Conservation (phyloP, 1,140 invertebrate genomes). For the Hyles euphorbiae region DNA sequence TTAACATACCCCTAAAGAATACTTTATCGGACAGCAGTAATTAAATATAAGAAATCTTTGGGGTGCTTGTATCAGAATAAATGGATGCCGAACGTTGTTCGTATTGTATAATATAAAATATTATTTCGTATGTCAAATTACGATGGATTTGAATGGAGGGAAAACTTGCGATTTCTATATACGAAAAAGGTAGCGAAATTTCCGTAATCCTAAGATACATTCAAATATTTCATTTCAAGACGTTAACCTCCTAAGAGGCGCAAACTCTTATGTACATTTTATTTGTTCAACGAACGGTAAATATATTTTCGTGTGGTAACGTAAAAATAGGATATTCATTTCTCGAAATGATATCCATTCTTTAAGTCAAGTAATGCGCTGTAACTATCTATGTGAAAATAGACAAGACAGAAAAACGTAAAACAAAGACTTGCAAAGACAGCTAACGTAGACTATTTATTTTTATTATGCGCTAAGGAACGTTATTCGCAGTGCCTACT, state of each 20-base stretch:
- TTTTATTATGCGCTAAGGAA: conserved; percentile 21
- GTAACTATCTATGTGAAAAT: neutral
- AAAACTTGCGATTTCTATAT: conserved; percentile 8
- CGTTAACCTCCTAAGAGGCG: conserved; percentile 10
- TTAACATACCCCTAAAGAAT: conserved; percentile 38
- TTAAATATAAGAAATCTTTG: conserved; percentile 29
- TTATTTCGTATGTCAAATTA: conserved; percentile 12
- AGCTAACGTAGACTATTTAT: conserved; percentile 14
- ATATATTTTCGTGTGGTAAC: conserved; percentile 3
- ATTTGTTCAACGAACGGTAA: conserved; percentile 4
- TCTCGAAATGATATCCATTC: neutral
- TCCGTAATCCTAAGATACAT: conserved; percentile 17
- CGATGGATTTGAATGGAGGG: conserved; percentile 9
- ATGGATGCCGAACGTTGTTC: neutral
- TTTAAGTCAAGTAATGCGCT: too few relatives aligned
- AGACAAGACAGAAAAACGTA: conserved; percentile 3
- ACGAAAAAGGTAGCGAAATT: conserved; percentile 10
- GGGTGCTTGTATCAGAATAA: conserved; percentile 4
- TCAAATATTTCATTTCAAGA: conserved; percentile 17
- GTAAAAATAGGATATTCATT: neutral
- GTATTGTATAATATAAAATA: conserved; percentile 2
- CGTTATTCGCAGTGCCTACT: conserved; percentile 11
- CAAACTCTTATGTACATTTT: conserved; percentile 11
- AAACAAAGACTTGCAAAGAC: conserved; percentile 13
- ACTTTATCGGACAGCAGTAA: conserved; percentile 31